Percentiles rank a stretch among this genome's conserved stretches.
Conservation (phyloP, 2,888 invertebrate genomes). For the Hemistola chrysoprasaria region DNA sequence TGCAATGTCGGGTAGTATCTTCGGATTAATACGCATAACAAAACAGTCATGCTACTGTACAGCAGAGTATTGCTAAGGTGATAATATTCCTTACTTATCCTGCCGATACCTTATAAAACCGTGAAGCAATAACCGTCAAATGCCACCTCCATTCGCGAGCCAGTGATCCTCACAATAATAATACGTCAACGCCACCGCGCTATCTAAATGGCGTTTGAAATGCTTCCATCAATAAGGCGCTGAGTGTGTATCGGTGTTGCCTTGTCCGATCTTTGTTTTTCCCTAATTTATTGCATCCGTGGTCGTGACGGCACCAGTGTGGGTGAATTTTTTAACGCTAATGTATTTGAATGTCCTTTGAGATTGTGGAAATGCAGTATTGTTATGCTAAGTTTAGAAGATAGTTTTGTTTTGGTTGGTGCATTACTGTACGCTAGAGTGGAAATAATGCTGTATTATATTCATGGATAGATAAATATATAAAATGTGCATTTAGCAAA, state of each 20-base stretch:
- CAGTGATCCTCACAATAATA: conserved; percentile 57
- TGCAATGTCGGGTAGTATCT: too few species aligned
- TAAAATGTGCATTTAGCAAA: too few species aligned
- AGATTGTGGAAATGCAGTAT: conserved; percentile 3
- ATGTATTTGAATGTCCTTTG: conserved; percentile 20
- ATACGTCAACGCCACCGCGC: conserved; percentile 73
- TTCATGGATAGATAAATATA: too few species aligned
- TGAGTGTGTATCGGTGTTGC: conserved; percentile 71
- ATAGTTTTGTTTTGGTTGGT: neutral
- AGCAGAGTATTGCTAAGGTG: too few species aligned
- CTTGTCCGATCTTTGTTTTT: conserved; percentile 49
- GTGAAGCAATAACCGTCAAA: neutral
- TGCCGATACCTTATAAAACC: too few species aligned
- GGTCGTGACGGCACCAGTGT: conserved; percentile 28
- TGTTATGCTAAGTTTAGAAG: too few species aligned
- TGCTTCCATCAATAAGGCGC: conserved; percentile 77
- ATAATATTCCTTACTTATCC: neutral
- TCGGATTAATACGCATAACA: too few species aligned
- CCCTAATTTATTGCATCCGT: conserved; percentile 44
- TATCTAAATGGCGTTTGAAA: conserved; percentile 80
- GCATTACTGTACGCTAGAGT: neutral
- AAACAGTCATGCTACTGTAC: too few species aligned
- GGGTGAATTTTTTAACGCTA: conserved; percentile 29
- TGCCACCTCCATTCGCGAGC: conserved; percentile 25
- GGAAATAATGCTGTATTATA: too few species aligned